phyloP scores from a whole-genome alignment of 2,888 invertebrate species.

The Salpingus planirostris region DNA sequence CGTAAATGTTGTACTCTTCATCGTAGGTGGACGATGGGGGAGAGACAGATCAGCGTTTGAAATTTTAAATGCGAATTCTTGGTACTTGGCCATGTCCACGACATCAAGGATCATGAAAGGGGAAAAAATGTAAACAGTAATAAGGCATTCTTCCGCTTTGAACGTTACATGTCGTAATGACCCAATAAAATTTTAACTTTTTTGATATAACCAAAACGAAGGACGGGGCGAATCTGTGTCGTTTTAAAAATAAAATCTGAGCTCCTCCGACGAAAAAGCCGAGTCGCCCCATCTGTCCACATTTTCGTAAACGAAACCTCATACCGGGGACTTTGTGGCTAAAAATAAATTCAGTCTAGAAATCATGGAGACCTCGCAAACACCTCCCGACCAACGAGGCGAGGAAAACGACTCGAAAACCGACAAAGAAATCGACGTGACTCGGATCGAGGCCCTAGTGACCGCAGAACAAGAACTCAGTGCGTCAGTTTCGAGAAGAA shows the following conservation, averaged over 20 bases:
- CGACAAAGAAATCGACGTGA: slow-evolving; percentile 18
- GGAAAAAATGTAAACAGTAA: no score
- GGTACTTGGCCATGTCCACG: no score
- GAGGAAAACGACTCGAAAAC: slow-evolving; percentile 12
- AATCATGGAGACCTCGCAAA: slow-evolving; percentile 34
- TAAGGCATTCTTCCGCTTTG: no score
- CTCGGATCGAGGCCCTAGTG: slow-evolving; percentile 32
- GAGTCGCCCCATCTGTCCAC: slow-evolving; percentile 19
- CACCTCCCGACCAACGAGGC: slow-evolving; percentile 21
- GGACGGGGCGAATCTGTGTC: no score
- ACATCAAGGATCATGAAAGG: no score
- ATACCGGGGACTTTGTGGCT: slow-evolving; percentile 16
- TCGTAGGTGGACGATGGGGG: no score
- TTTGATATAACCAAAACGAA: no score
- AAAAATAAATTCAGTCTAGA: slow-evolving; percentile 34
- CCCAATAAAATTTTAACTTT: no score
- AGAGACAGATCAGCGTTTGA: no score
- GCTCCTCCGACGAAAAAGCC: slow-evolving; percentile 6
- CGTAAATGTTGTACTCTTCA: no score
- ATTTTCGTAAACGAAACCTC: slow-evolving; percentile 4
- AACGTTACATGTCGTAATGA: no score
- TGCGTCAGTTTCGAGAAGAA: slow-evolving; percentile 49
- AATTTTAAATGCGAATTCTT: no score
- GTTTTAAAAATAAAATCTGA: slow-evolving; percentile 20
- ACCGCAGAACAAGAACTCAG: slow-evolving; percentile 44